phyloP scores from a whole-genome alignment of 1,140 invertebrate species.

The Triops cancriformis region DNA sequence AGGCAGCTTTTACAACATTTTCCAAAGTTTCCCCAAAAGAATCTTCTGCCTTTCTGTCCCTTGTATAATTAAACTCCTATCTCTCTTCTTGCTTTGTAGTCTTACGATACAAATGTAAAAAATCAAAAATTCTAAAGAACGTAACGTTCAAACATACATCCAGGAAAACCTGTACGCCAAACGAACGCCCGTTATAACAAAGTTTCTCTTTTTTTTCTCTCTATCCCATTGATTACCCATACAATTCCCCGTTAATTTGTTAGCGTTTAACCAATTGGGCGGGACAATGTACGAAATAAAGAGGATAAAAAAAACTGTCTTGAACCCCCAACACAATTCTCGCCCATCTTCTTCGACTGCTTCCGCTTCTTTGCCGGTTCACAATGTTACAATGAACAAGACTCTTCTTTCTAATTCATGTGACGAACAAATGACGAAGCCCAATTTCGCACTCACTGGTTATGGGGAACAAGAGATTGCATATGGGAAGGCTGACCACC shows the following conservation, averaged over 20 bases:
- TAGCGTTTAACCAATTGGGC: background rate
- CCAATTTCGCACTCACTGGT: background rate
- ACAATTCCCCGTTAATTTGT: background rate
- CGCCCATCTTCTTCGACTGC: background rate
- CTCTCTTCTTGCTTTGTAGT: background rate
- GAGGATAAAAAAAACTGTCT: background rate
- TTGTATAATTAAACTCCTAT: background rate
- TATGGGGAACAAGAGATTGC: constrained; percentile 26
- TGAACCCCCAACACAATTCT: background rate
- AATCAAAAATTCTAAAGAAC: background rate
- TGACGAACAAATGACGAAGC: background rate
- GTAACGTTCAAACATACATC: background rate
- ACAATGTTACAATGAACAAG: background rate
- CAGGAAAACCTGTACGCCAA: constrained; percentile 5
- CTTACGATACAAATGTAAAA: background rate
- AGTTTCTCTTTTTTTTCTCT: background rate
- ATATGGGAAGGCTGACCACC: constrained; percentile 29
- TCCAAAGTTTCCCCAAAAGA: background rate
- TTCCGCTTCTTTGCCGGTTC: background rate
- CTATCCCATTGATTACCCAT: background rate
- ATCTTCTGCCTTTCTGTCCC: background rate
- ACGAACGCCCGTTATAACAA: background rate
- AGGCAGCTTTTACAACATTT: background rate
- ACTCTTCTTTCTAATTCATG: background rate
- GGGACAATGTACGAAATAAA: background rate